Conservation (phyloP, 1,140 invertebrate genomes). For the Paracyclopina nana region DNA sequence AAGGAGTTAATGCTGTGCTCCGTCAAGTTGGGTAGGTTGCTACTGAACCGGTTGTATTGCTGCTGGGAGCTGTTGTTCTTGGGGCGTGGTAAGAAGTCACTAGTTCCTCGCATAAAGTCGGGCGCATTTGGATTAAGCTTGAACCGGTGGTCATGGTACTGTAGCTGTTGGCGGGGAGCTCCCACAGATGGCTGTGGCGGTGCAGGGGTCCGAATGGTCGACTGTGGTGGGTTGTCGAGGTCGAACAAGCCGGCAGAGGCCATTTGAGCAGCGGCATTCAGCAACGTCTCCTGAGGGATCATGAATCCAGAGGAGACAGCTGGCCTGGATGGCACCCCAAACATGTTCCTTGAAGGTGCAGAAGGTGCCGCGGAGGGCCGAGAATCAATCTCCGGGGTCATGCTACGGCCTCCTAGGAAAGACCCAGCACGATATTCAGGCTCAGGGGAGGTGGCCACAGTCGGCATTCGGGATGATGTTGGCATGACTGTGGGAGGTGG, state of each 20-base stretch:
- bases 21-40: too few species aligned
- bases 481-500: too few species aligned
- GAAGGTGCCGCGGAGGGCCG: too few species aligned
- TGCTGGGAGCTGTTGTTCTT: too few species aligned
- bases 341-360: not conserved
- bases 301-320: not conserved
- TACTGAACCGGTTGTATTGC: too few species aligned
- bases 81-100: too few species aligned
- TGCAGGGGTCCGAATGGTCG: not conserved
- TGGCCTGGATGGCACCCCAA: not conserved
- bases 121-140: conserved; percentile 11
- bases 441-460: not conserved
- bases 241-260: not conserved
- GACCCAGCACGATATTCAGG: not conserved
- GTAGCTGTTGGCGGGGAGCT: not conserved
- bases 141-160: too few species aligned
- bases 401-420: too few species aligned
- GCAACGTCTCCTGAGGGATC: not conserved
- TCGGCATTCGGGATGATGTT: too few species aligned
- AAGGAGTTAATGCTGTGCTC: too few species aligned
- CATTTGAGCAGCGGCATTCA: not conserved
- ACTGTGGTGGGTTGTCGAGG: not conserved
- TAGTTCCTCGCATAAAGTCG: conserved; percentile 3
- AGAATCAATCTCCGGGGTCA: too few species aligned
- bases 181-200: not conserved